Conservation (phyloP, 1,140 invertebrate species). For the Tachypleus tridentatus region DNA sequence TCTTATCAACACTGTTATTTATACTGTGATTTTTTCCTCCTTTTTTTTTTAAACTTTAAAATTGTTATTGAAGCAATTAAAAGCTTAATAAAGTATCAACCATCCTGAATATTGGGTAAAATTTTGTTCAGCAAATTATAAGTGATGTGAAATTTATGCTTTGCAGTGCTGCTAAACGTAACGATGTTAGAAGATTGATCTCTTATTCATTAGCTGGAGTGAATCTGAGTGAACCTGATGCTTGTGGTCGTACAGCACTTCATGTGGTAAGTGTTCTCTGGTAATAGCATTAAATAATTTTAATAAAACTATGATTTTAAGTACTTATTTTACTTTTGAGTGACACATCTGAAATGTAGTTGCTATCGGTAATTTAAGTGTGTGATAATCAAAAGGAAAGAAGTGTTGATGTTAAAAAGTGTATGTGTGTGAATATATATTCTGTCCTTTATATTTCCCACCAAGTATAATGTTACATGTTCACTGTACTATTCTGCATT, state of each 20-base stretch:
- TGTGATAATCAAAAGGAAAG: neutral
- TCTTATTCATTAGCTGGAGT: conserved; percentile 49
- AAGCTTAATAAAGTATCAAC: too few species aligned
- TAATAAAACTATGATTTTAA: too few species aligned
- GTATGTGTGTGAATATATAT: neutral
- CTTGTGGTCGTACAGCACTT: conserved; percentile 27
- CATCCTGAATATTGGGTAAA: neutral
- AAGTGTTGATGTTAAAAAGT: neutral
- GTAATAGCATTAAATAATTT: too few species aligned
- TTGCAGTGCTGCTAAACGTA: conserved; percentile 38
- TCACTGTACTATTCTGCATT: too few species aligned
- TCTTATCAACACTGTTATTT: neutral
- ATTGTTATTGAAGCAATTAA: neutral
- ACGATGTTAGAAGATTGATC: conserved; percentile 38
- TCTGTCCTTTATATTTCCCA: conserved; percentile 1
- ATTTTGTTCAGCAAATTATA: neutral
- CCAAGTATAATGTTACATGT: neutral
- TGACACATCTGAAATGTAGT: too few species aligned
- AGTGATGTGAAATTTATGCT: neutral
- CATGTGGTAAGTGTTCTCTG: conserved; percentile 29
- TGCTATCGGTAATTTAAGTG: neutral
- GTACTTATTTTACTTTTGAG: too few species aligned
- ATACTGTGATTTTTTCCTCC: conserved; percentile 5
- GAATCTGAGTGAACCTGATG: conserved; percentile 40
- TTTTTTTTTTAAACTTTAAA: conserved; percentile 6